Conservation (phyloP, 92 coral and sea anemone genomes). For the Chrysogorgia sp. region DNA sequence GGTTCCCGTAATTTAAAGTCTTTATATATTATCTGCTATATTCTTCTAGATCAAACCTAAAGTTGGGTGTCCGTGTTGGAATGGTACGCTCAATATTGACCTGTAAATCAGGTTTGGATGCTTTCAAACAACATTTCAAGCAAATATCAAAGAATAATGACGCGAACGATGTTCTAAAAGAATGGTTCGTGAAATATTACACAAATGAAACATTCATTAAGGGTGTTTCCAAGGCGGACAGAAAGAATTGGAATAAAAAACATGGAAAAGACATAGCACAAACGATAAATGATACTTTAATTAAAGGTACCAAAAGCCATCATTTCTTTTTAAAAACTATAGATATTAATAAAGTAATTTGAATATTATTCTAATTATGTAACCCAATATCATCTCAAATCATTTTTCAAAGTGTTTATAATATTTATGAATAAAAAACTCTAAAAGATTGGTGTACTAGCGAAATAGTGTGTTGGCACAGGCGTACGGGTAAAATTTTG, state of each 20-base stretch:
- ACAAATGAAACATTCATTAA: conserved; percentile 31
- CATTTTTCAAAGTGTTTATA: too few relatives aligned
- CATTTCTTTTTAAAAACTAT: background rate
- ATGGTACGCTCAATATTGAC: conserved; percentile 83
- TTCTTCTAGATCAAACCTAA: conserved; percentile 64
- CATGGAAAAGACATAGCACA: conserved; percentile 51
- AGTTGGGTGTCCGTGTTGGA: conserved; percentile 80
- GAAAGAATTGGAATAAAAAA: conserved; percentile 57
- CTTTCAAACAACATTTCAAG: conserved; percentile 72
- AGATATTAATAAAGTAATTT: too few relatives aligned
- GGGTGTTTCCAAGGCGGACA: conserved; percentile 54
- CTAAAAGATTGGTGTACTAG: too few relatives aligned
- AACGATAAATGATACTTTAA: conserved; percentile 63
- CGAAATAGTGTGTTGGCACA: too few relatives aligned
- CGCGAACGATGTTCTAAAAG: conserved; percentile 67
- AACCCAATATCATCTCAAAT: too few relatives aligned
- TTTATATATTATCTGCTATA: background rate
- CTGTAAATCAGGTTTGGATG: conserved; percentile 78
- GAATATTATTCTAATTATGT: too few relatives aligned
- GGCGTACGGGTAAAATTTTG: too few relatives aligned
- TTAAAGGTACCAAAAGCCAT: conserved; percentile 55
- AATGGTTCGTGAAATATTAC: conserved; percentile 66
- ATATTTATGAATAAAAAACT: too few relatives aligned
- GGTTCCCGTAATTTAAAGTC: too few relatives aligned
- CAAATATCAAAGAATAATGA: conserved; percentile 58